Evolutionary conservation across 2,888 invertebrate genomes (phyloP), one percentile per base, ranked within the genome.

Genomic region (Yponomeuta sedellus): DNA sequence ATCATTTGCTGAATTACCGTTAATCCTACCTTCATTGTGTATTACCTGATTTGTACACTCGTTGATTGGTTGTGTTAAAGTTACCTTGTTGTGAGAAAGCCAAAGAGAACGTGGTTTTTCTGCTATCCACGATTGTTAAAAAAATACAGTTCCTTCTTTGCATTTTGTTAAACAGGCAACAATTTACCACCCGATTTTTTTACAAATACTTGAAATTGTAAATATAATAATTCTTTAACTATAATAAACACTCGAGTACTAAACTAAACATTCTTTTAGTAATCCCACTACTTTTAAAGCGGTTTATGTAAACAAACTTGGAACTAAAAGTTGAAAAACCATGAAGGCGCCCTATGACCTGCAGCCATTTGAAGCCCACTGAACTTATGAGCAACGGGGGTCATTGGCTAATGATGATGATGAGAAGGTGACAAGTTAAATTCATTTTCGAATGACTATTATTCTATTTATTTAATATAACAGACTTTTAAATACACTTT

Each of bases 401-500:
- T n/a, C n/a, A n/a, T n/a, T n/a, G n/a, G n/a, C n/a, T n/a, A n/a
- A n/a, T n/a, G n/a, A n/a, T n/a, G n/a, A n/a, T n/a, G 4, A 12
- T 6, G 16, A 16, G 1, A 52, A 52, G 44, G 44, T 52, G 16
- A 16, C 5, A 52, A 52, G 44, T 52, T 4, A 52, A 52, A 52
- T 16, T 52, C 44, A 16, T 16, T 67, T 71, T 71, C 73, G 73
- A 77, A 77, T 84, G 83, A 84, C 77, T 80, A 76, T 64, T 75
- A 75, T 74, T 86, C 82, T 88, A 86, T 83, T 83, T 82, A 79
- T 82, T 79, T 83, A 66, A 57, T 57, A 80, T 87, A 91, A 90
- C 89, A 91, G 88, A 90, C 88, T 89, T 83, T 82, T 84, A 85
- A 87, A 89, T 86, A 90, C 88, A 83, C 82, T 79, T 84, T 85